Conservation (phyloP, 1,140 invertebrate species). For the Maconellicoccus hirsutus region DNA sequence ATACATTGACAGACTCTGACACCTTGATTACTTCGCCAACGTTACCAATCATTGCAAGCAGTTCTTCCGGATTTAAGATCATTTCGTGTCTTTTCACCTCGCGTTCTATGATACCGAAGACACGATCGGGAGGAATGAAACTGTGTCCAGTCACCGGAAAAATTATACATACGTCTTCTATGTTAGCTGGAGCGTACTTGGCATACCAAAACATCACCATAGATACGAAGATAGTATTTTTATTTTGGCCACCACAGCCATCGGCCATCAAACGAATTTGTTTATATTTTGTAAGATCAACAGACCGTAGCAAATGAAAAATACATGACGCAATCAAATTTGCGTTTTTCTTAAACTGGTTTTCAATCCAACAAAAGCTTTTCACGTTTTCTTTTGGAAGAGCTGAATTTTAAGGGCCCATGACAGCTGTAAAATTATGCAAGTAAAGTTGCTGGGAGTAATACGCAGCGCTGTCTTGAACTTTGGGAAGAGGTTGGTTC, state of each 20-base stretch:
- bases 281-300: slow-evolving; percentile 23
- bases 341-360: slow-evolving; percentile 29
- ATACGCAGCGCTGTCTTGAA: slow-evolving; percentile 33
- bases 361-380: slow-evolving; percentile 32
- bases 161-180: too few relatives aligned
- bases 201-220: too few relatives aligned
- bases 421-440: slow-evolving; percentile 34
- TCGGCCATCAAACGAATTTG: slow-evolving; percentile 30
- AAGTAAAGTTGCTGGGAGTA: slow-evolving; percentile 34
- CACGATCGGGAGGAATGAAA: background rate
- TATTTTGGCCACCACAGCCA: slow-evolving; percentile 32
- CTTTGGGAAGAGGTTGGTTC: slow-evolving; percentile 32
- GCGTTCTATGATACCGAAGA: background rate
- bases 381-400: slow-evolving; percentile 27
- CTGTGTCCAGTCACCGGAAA: too few relatives aligned
- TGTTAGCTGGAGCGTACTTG: too few relatives aligned
- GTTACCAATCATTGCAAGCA: background rate
- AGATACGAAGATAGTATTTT: slow-evolving; percentile 31
- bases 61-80: background rate
- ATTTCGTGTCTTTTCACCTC: background rate
- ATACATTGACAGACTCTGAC: background rate
- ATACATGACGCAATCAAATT: slow-evolving; percentile 32
- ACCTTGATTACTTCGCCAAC: background rate
- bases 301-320: slow-evolving; percentile 27
- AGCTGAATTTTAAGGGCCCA: slow-evolving; percentile 31